phyloP scores from a whole-genome alignment of 2,888 invertebrate species.

The Scrobipalpa costella region DNA sequence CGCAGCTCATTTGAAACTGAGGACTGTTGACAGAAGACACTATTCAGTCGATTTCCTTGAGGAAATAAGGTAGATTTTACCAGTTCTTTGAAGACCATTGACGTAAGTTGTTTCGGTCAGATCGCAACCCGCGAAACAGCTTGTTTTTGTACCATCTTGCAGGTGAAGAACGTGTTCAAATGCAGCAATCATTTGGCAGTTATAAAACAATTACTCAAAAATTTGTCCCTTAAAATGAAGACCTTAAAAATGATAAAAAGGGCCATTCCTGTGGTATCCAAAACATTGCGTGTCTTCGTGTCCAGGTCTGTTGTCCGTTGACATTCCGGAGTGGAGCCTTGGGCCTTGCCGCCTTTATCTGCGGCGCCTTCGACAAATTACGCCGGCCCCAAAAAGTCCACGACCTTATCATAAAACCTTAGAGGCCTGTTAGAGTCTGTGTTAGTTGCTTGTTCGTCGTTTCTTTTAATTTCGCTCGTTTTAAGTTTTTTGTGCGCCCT shows the following conservation, averaged over 20 bases:
- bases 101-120: not conserved
- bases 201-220: conserved; percentile 18
- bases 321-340: conserved; percentile 63
- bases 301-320: conserved; percentile 48
- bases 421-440: conserved; percentile 65
- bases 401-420: conserved; percentile 72
- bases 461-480: conserved; percentile 77
- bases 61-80: too few relatives aligned
- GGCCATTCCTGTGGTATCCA: conserved; percentile 27
- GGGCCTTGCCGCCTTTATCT: conserved; percentile 71
- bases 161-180: conserved; percentile 15
- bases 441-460: conserved; percentile 73
- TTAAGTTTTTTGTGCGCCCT: conserved; percentile 59
- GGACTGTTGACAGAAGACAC: conserved; percentile 1
- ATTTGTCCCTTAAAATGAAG: conserved; percentile 21
- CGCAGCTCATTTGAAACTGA: conserved; percentile 3
- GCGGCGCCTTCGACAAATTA: conserved; percentile 80
- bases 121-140: not conserved
- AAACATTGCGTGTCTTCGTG: conserved; percentile 49
- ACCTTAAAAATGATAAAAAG: conserved; percentile 25
- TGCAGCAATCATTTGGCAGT: conserved; percentile 12
- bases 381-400: conserved; percentile 71
- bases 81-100: not conserved
- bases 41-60: not conserved
- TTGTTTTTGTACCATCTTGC: not conserved